These are phyloP conservation scores for Neodon shergylaensis DNA, from an alignment of 2,113 vertebrate species.

Conservation along the genomic window DNA sequence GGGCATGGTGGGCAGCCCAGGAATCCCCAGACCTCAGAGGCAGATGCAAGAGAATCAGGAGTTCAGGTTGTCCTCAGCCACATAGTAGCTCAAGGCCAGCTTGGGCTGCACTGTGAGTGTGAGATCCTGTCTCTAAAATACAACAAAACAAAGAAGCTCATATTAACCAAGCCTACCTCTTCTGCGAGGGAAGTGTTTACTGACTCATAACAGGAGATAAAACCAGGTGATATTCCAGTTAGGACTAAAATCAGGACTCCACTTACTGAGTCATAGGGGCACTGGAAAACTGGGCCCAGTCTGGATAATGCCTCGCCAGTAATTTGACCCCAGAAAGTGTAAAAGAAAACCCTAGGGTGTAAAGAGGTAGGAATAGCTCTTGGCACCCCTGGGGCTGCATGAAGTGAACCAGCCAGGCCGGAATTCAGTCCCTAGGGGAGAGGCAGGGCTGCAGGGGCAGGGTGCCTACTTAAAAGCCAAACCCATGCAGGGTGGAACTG, in stretches of 20 bases:
- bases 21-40: background rate
- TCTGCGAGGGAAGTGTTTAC: slow-evolving; percentile 27
- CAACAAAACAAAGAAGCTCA: slow-evolving; percentile 11
- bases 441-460: background rate
- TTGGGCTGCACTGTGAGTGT: background rate
- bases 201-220: background rate
- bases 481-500: background rate
- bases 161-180: background rate
- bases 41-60: background rate
- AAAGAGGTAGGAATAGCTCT: background rate
- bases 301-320: background rate
- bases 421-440: background rate
- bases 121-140: background rate
- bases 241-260: background rate
- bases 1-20: background rate
- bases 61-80: background rate
- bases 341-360: slow-evolving; percentile 3
- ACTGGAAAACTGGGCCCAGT: background rate
- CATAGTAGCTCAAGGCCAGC: background rate
- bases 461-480: background rate
- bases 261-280: background rate
- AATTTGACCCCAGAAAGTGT: background rate
- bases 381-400: background rate
- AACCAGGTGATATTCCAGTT: background rate
- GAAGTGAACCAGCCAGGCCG: background rate